Evolutionary conservation across 2,113 vertebrate genomes (phyloP).

Genomic region (Thymallus thymallus): DNA sequence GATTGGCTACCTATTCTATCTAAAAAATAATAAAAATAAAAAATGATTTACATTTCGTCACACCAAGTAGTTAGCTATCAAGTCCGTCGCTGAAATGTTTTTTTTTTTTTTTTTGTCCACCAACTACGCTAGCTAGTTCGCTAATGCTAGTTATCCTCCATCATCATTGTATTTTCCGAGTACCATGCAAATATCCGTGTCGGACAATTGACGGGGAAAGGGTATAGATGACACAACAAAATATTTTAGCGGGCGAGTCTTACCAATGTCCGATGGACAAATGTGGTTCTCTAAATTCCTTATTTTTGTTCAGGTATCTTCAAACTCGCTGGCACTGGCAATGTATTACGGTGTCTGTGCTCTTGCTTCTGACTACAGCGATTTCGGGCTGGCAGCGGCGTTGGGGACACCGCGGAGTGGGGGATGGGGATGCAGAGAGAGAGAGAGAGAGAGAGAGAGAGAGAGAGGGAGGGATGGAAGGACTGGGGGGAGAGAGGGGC

Average conservation of each 20-base stretch:
- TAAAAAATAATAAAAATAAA: too few relatives aligned
- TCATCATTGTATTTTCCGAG: not conserved
- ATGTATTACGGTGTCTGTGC: not conserved
- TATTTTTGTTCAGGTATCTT: not conserved
- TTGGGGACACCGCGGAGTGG: not conserved
- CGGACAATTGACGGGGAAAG: too few relatives aligned
- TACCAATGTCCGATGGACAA: too few relatives aligned
- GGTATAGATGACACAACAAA: too few relatives aligned
- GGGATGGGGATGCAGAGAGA: constrained; percentile 4
- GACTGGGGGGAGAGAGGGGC: not conserved
- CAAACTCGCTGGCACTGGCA: not conserved
- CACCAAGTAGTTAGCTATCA: not conserved
- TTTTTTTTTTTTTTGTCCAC: not conserved
- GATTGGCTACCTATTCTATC: constrained; percentile 22
- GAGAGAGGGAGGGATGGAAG: not conserved
- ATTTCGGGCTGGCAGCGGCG: not conserved
- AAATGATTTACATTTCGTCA: too few relatives aligned
- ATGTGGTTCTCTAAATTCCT: too few relatives aligned
- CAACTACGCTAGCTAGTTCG: not conserved
- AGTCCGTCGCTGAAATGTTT: not conserved
- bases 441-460: too few relatives aligned
- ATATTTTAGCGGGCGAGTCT: too few relatives aligned
- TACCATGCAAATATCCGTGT: not conserved
- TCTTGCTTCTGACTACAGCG: not conserved
- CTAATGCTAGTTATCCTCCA: not conserved